These are phyloP conservation scores for Zele albiditarsus DNA, from an alignment of 2,888 invertebrate genomes.

Conservation along the genomic window DNA sequence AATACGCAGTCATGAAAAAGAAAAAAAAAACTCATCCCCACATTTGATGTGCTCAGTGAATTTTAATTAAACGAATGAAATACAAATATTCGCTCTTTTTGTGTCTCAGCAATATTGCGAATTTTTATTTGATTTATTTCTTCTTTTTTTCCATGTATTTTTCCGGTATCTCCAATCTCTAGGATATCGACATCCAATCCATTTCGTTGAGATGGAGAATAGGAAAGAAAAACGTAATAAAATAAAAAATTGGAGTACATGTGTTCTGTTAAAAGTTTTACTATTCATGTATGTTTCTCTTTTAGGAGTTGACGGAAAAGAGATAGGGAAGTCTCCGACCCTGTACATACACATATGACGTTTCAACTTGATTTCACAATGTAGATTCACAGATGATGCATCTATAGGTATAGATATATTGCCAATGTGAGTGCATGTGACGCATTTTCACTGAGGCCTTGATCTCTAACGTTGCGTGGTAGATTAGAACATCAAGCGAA, in stretches of 20 bases:
- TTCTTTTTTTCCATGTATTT: not conserved
- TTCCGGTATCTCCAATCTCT: not conserved
- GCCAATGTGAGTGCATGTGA: not conserved
- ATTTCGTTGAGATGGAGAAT: not conserved
- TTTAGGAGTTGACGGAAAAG: not conserved
- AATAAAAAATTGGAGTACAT: not conserved
- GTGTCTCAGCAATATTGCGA: not conserved
- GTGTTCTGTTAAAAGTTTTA: not conserved
- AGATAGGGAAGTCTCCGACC: not conserved
- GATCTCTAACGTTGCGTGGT: slow-evolving; percentile 33
- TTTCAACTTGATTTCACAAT: slow-evolving; percentile 13
- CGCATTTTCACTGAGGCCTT: slow-evolving; percentile 20
- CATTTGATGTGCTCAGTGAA: not conserved
- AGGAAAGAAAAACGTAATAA: not conserved
- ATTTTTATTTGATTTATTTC: not conserved
- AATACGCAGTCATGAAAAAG: not conserved
- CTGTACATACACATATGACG: not conserved
- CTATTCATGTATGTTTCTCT: not conserved
- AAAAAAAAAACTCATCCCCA: not conserved
- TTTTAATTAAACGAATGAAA: not conserved
- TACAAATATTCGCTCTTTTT: not conserved
- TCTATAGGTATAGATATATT: not conserved
- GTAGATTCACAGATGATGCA: not conserved
- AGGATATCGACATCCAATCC: slow-evolving; percentile 16
- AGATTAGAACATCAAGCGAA: slow-evolving; percentile 21